Evolutionary conservation across 2,888 invertebrate species (phyloP), one percentile per base, ranked within the genome.

Genomic region (Idaea biselata): DNA sequence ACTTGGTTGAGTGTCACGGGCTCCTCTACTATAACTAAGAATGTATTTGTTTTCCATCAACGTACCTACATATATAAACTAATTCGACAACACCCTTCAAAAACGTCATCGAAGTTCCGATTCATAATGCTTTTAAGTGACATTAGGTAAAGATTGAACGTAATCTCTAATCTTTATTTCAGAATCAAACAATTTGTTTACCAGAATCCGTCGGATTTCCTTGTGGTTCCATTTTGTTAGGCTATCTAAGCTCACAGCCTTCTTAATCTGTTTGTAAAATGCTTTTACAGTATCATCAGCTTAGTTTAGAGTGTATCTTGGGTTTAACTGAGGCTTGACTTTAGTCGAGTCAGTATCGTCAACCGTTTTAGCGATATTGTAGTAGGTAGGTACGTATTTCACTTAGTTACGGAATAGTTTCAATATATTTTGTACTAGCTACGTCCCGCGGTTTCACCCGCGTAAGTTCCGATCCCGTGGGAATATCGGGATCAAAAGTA

Each of bases 171-270:
- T 44, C 11, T 44, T 7, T 44, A 11, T 44, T 44, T 1, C 44
- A 44, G 44, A 44, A 44, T 44, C 11, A 44, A 44, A 44, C 44
- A 44, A 44, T 44, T 44, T 44, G 14, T 44, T 44, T 44, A 44
- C 44, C 44, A 44, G 11, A 25, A 44, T 8, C 44, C 44, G 44
- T 44, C 44, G 44, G 44, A 8, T 44, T 8, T 44, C 44, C 44
- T 44, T 44, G 44, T 44, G 44, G 44, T 11, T 44, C 8, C 11
- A 14, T 44, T 44, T 44, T 14, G 44, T 44, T 44, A 44, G 44
- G 44, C 44, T 44, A 44, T 44, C 44, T 44, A 44, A 44, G 44
- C 44, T 44, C 44, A 44, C 44, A 44, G 44, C 44, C 44, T 44
- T 44, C 44, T 44, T 44, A 44, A 44, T 44, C 44, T 44, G 44